Base-by-base conservation (phyloP, 1,140 invertebrate species). In the Tetranychus cinnabarinus region DNA sequence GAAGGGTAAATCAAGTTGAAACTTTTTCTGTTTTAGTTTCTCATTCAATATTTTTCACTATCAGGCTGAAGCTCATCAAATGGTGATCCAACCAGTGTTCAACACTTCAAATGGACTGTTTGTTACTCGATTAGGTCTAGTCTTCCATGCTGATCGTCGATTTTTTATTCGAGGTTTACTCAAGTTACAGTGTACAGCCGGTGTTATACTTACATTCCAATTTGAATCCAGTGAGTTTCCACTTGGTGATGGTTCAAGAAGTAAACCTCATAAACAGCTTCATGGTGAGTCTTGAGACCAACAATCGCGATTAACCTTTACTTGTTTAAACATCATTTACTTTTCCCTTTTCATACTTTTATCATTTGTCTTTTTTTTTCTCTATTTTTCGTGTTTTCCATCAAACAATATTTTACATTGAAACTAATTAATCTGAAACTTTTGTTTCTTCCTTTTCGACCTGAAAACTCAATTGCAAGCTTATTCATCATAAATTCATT, bases 191-290 rank as follows among this genome's bases (percentile, higher is more conserved):
- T 64, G 63, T 58, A n/a, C n/a, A 6, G 56, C 63, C 37, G 46
- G 68, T 91, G 89, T 1, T 5, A 56, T 56, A 10, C 35, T 56
- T 15, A 36, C 55, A 97, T 82, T 69, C 96, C 90, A 56, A 98
- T 84, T 71, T 79, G 89, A 68, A 91, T 86, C 0, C 88, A 89
- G 10, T 91, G 76, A 31, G 83, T 80, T 71, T 97, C 93, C 37
- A 39, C 34, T 56, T 56, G 55, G 34, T n/a, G 55, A 39, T 45
- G 3, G 31, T 45, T 47, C 36, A 23, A n/a, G 39, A 52, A 59
- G 56, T 46, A 57, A 57, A 58, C 45, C 31, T 45, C 36, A 61
- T 50, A 58, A 62, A 5, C 39, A 33, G n/a, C 57, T 56, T 15
- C 23, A 31, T 36, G 33, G 46, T 45, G 31, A 13, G 48, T 57